These are phyloP conservation scores for Aselliscus stoliczkanus DNA, from an alignment of 2,797 vertebrate genomes.

Conservation along the genomic window DNA sequence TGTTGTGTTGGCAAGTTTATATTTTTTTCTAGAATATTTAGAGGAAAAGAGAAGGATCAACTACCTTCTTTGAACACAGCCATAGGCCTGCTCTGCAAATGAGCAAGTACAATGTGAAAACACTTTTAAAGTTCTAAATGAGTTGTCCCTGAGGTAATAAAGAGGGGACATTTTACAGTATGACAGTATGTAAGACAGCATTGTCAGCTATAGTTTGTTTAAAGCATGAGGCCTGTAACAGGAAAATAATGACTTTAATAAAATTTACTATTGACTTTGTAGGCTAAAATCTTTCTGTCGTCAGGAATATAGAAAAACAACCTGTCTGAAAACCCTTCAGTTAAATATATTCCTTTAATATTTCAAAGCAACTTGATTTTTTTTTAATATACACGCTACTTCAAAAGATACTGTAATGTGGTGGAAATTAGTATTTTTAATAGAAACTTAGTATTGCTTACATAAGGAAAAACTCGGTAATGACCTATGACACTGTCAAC, in stretches of 20 bases:
- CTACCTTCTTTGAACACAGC: conserved; percentile 79
- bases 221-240: conserved; percentile 82
- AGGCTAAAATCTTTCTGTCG: conserved; percentile 86
- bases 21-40: conserved; percentile 69
- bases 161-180: conserved; percentile 83
- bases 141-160: conserved; percentile 85
- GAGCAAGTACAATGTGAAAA: conserved; percentile 78
- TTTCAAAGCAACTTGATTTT: conserved; percentile 84
- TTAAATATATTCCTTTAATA: conserved; percentile 89
- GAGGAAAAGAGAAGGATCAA: conserved; percentile 68
- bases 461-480: conserved; percentile 83
- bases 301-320: conserved; percentile 83
- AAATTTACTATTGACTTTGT: conserved; percentile 89
- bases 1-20: conserved; percentile 66
- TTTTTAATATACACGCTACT: conserved; percentile 81
- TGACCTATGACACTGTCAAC: conserved; percentile 82
- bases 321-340: conserved; percentile 83
- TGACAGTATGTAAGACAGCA: conserved; percentile 82
- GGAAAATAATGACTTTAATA: conserved; percentile 89
- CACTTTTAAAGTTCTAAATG: conserved; percentile 81
- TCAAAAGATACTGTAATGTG: conserved; percentile 81
- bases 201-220: conserved; percentile 86
- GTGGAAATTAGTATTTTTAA: conserved; percentile 87
- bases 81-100: conserved; percentile 77
- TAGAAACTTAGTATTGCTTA: conserved; percentile 83